Percentiles rank a stretch among this genome's conserved stretches.
Conservation (phyloP, 2,113 vertebrate species). For the Dendrocopos noguchii region DNA sequence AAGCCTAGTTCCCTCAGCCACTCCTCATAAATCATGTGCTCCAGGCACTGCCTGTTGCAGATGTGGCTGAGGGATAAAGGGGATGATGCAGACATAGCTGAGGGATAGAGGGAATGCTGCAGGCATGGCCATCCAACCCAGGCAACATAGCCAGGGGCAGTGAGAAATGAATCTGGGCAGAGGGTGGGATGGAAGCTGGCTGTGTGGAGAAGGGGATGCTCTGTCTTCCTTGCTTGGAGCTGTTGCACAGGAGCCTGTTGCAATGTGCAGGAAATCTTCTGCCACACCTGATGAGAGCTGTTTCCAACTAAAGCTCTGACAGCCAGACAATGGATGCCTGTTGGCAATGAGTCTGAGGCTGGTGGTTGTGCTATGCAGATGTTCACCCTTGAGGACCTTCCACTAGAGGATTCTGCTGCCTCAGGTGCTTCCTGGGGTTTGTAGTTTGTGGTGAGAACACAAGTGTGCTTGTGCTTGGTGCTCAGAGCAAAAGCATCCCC, state of each 20-base stretch:
- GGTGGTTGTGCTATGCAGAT: neutral
- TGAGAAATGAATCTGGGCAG: neutral
- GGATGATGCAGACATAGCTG: too few species aligned
- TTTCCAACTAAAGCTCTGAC: neutral
- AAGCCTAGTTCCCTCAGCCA: too few species aligned
- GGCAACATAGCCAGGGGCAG: rapidly evolving
- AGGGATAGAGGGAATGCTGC: neutral
- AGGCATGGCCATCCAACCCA: neutral
- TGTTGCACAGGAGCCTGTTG: neutral
- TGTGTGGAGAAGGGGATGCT: neutral
- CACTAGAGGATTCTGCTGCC: neutral
- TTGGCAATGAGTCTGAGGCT: rapidly evolving
- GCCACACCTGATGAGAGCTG: neutral
- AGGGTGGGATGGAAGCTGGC: neutral
- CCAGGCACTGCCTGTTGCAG: too few species aligned
- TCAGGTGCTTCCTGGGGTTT: neutral
- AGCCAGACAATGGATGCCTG: neutral
- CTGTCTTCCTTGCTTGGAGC: neutral
- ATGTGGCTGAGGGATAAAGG: too few species aligned
- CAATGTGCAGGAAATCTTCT: neutral
- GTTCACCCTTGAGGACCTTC: neutral
- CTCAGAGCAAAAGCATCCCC: neutral
- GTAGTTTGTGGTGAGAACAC: neutral
- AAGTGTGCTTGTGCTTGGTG: neutral
- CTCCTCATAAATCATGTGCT: too few species aligned